A percentile compares a stretch with the other conserved stretches of the same genome.
phyloP scores from a whole-genome alignment of 2,888 invertebrate genomes.

The Hypena proboscidalis region DNA sequence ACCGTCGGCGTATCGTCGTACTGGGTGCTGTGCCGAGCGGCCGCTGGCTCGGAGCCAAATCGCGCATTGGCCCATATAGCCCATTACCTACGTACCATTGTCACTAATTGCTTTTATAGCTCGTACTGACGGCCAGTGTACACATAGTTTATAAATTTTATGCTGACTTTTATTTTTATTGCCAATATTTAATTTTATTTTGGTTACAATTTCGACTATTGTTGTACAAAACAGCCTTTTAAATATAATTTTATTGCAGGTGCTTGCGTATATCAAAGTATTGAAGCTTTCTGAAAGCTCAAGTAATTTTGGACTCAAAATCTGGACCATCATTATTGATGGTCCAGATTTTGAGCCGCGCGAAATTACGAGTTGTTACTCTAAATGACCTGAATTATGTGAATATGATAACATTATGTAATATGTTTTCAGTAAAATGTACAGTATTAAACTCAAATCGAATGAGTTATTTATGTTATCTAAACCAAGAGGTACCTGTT shows the following conservation, averaged over 20 bases:
- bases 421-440: too few species aligned
- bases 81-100: constrained; percentile 67
- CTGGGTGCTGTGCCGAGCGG: constrained; percentile 25
- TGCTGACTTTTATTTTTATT: constrained; percentile 27
- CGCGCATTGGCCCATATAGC: constrained; percentile 57
- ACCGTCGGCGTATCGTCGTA: constrained; percentile 4
- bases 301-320: too few species aligned
- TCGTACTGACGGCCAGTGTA: constrained; percentile 50
- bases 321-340: too few species aligned
- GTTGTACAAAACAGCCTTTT: too few species aligned
- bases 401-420: too few species aligned
- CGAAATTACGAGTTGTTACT: constrained; percentile 1
- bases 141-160: constrained; percentile 46
- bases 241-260: constrained; percentile 6
- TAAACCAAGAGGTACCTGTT: too few species aligned
- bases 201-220: too few species aligned
- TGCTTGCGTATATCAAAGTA: constrained; percentile 4
- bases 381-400: too few species aligned
- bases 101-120: constrained; percentile 73
- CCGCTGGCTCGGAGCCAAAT: constrained; percentile 54
- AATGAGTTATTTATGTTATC: too few species aligned
- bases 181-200: constrained; percentile 13
- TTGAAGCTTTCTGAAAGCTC: constrained; percentile 13
- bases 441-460: too few species aligned
- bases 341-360: constrained; percentile 6